Base-by-base conservation (phyloP, 2,888 invertebrate species). In the Xanthostigma xanthostigma region DNA sequence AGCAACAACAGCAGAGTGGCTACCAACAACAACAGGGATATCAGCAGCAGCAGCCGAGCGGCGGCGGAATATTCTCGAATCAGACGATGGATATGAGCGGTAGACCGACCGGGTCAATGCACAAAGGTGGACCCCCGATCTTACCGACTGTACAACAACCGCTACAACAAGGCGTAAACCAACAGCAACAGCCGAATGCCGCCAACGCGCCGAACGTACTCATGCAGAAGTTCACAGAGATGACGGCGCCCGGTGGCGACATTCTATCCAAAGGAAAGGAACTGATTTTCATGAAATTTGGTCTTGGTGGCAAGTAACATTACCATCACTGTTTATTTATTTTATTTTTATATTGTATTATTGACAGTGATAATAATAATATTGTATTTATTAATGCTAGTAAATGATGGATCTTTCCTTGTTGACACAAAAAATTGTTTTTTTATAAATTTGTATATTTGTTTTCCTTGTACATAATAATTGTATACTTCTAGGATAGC, bases 221-320 rank as follows among this genome's bases (percentile, higher is more conserved):
- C 57, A 89, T 90, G 82, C 87, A 89, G 67, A 90, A 90, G 69
- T 79, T 90, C 65, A 81, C 85, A 59, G 90, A 90, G 66, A 88
- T 90, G 73, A 85, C 89, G 49, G 84, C 84, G 53, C 87, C 89
- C 58, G 90, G 90, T 54, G 89, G 89, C 60, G 90, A 90, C 65
- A 88, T 91, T 58, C 75, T 91, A 59, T 89, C 90, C 63, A 91
- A 91, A 70, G 91, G 91, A 62, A 91, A 92, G 72, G 91, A 91
- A 74, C 81, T 91, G 57, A 88, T 91, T 67, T 91, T 92, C 70
- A 91, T 91, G 84, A 88, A 88, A 72, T 92, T 92, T 68, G 91
- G 91, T 57, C 77, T 91, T 59, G 86, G 87, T 62, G 82, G 82
- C 63, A 78, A 78, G 78, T 78, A 78, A 76, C 67, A 66, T 66